Percentiles rank a stretch among this genome's conserved stretches.
phyloP scores from a whole-genome alignment of 2,113 vertebrate species.

The Lepisosteus osseus region DNA sequence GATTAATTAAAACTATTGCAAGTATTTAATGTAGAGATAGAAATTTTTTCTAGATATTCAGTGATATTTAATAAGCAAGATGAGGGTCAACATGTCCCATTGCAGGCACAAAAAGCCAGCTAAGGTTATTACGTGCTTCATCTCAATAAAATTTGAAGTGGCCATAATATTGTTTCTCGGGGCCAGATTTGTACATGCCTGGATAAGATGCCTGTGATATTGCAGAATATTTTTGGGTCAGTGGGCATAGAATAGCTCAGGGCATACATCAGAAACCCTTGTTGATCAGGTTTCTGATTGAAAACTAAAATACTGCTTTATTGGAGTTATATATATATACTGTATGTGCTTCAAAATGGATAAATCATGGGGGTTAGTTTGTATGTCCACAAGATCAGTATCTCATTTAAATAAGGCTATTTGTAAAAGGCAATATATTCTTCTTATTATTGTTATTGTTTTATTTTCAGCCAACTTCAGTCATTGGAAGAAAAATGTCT shows the following conservation, averaged over 20 bases:
- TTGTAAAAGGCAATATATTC: no score
- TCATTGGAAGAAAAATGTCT: no score
- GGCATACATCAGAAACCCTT: conserved; percentile 12
- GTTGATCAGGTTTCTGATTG: conserved; percentile 10
- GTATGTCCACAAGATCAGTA: no score
- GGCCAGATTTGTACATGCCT: conserved; percentile 13
- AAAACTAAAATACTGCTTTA: conserved; percentile 13
- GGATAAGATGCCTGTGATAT: conserved; percentile 18
- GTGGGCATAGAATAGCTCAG: conserved; percentile 13
- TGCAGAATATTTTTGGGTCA: conserved; percentile 17
- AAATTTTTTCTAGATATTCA: background rate
- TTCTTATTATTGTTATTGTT: no score
- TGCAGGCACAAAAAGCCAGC: background rate
- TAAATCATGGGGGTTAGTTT: background rate
- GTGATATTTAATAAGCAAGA: conserved; percentile 14
- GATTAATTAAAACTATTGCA: background rate
- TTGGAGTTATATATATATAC: conserved; percentile 4
- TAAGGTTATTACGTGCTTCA: conserved; percentile 18
- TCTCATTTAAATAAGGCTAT: no score
- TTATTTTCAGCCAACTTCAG: no score
- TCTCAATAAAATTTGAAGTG: conserved; percentile 20
- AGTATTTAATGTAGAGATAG: conserved; percentile 6
- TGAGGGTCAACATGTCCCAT: background rate
- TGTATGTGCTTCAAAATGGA: background rate
- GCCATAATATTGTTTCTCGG: conserved; percentile 18